Base-by-base conservation (phyloP, 2,888 invertebrate species). In the Hololepta plana region DNA sequence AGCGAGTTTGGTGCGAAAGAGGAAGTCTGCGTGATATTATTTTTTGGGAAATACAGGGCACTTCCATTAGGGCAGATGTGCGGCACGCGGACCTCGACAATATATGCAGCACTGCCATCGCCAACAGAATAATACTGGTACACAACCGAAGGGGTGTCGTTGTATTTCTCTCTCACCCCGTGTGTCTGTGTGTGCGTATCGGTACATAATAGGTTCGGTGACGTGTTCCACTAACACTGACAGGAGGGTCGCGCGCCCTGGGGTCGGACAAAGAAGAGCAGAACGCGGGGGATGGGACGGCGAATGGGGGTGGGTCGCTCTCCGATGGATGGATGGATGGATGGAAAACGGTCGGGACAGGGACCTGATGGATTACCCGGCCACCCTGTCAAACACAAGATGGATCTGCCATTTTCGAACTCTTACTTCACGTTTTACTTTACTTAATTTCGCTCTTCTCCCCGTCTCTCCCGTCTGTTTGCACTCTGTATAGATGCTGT, bases 201-300 rank as follows among this genome's bases (percentile, higher is more conserved):
- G 52, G 52, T 52, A 54, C 53, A 55, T 55, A 55, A 55, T 55
- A 54, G 54, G 54, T 55, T 54, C 55, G 53, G 51, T 54, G 55
- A 54, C 54, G 55, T 55, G 55, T 55, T 55, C 55, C 48, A 55
- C 50, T 55, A 55, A 55, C 55, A 54, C 54, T 53, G 54, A 51
- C 52, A 47, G 51, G 48, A 49, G 51, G 49, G 49, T 49, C 48
- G 45, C 44, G n/a, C n/a, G n/a, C n/a, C n/a, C n/a, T n/a, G n/a
- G 45, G 42, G 45, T 46, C 47, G 46, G 51, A 50, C 45, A 49
- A 46, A 43, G 46, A 40, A 35, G 36, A 32, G 41, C 38, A 36
- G 37, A 34, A 39, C 33, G 32, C 36, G 41, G 33, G 34, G n/a
- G n/a, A n/a, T 23, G 32, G 37, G 31, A 32, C 29, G 28, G 31